Evolutionary conservation across 2,113 vertebrate genomes (phyloP).

Genomic region (Sphyrna mokarran): DNA sequence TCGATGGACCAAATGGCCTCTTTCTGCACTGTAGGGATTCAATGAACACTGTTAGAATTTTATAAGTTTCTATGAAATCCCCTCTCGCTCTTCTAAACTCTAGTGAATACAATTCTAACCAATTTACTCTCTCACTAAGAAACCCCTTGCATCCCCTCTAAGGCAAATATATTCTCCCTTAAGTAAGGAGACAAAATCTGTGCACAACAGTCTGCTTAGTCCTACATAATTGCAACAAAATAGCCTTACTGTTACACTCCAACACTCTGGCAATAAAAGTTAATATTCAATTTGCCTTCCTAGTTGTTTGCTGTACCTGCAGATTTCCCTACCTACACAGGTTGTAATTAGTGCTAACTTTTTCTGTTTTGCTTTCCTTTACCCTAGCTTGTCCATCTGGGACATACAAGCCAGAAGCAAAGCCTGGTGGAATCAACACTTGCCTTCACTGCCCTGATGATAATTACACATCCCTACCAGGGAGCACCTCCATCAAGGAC

Average conservation of each 20-base stretch:
- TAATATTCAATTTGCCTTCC: not conserved
- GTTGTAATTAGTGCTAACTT: not conserved
- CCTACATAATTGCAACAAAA: not conserved
- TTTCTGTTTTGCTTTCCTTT: not conserved
- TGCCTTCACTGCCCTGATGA: conserved; percentile 72
- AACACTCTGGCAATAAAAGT: not conserved
- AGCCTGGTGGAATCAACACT: conserved; percentile 77
- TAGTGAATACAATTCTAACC: too few relatives aligned
- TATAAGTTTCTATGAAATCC: too few relatives aligned
- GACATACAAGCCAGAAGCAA: conserved; percentile 82
- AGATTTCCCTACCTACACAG: not conserved
- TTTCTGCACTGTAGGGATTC: too few relatives aligned
- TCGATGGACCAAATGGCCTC: too few relatives aligned
- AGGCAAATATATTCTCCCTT: not conserved
- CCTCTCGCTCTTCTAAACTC: too few relatives aligned
- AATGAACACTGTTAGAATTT: too few relatives aligned
- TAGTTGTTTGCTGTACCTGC: not conserved
- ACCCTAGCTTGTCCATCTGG: conserved; percentile 79
- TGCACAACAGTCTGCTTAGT: not conserved
- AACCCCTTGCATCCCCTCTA: too few relatives aligned
- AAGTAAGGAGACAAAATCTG: too few relatives aligned
- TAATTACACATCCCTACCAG: conserved; percentile 79
- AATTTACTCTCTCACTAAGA: too few relatives aligned
- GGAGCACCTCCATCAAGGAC: conserved; percentile 75
- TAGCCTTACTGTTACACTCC: not conserved